phyloP scores from a whole-genome alignment of 2,797 vertebrate genomes.

The Gephyroberyx darwinii region DNA sequence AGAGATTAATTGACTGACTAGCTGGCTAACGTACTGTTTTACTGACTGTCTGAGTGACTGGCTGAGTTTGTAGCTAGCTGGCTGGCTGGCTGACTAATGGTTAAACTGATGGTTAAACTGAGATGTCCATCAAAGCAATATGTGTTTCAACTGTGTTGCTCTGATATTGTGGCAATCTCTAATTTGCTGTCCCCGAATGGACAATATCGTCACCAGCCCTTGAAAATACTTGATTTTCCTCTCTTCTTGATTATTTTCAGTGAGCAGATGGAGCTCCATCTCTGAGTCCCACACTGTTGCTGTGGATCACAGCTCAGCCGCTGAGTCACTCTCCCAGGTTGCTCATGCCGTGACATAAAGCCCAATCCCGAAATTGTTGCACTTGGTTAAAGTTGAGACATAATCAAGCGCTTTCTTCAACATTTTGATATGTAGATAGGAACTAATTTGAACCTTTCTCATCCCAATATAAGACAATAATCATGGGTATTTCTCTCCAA shows the following conservation, averaged over 20 bases:
- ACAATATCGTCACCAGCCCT: conserved; percentile 26
- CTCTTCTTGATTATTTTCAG: conserved; percentile 56
- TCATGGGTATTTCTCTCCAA: too few species aligned
- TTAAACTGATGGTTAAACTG: not conserved
- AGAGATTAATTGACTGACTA: not conserved
- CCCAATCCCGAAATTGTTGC: conserved; percentile 39
- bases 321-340: conserved; percentile 73
- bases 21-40: not conserved
- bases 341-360: conserved; percentile 57
- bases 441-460: not conserved
- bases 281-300: conserved; percentile 68
- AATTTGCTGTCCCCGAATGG: conserved; percentile 35
- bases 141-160: not conserved
- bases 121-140: conserved; percentile 18
- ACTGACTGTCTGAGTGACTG: too few species aligned
- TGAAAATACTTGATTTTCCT: conserved; percentile 47
- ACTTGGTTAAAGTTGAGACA: conserved; percentile 32
- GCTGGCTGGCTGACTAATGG: not conserved
- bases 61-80: conserved; percentile 4
- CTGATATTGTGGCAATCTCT: not conserved
- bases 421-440: not conserved
- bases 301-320: conserved; percentile 67
- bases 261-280: conserved; percentile 72
- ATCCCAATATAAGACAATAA: too few species aligned
- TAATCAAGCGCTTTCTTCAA: conserved; percentile 16